Percentiles rank a stretch among this genome's conserved stretches.
Evolutionary conservation across 2,888 invertebrate species (phyloP).

Genomic region (Pyralis farinalis): DNA sequence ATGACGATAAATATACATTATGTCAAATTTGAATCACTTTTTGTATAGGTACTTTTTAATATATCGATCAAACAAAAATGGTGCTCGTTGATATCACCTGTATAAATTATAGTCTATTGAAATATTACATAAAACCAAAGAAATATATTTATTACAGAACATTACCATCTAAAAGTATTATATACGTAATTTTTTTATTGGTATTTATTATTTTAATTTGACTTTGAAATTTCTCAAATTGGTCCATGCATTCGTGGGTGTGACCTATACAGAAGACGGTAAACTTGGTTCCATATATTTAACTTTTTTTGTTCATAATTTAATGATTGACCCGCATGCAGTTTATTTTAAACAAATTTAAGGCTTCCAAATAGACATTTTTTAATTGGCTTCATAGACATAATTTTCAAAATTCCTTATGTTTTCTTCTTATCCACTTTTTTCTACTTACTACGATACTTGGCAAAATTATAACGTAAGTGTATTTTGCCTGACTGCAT

Average conservation of each 20-base stretch:
- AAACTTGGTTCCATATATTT: conserved; percentile 54
- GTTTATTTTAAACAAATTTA: conserved; percentile 41
- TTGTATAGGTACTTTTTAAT: too few relatives aligned
- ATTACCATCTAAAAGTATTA: too few relatives aligned
- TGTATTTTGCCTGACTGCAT: not conserved
- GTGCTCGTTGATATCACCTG: too few relatives aligned
- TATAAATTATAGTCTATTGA: too few relatives aligned
- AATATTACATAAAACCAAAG: too few relatives aligned
- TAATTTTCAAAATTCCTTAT: conserved; percentile 52
- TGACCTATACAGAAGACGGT: conserved; percentile 78
- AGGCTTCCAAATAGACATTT: conserved; percentile 57
- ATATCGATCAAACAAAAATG: too few relatives aligned
- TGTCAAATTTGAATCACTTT: too few relatives aligned
- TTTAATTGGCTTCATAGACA: conserved; percentile 66
- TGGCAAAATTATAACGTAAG: conserved; percentile 33
- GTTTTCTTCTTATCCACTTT: conserved; percentile 33
- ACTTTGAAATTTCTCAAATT: conserved; percentile 38
- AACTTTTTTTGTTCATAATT: conserved; percentile 53
- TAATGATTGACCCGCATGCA: conserved; percentile 78
- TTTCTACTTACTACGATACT: conserved; percentile 19
- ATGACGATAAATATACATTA: too few relatives aligned
- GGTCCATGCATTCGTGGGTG: conserved; percentile 72
- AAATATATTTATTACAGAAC: too few relatives aligned
- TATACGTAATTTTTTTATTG: too few relatives aligned
- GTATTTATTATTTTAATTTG: too few relatives aligned